phyloP scores from a whole-genome alignment of 2,113 vertebrate species.

The Gymnocephalus cernua region DNA sequence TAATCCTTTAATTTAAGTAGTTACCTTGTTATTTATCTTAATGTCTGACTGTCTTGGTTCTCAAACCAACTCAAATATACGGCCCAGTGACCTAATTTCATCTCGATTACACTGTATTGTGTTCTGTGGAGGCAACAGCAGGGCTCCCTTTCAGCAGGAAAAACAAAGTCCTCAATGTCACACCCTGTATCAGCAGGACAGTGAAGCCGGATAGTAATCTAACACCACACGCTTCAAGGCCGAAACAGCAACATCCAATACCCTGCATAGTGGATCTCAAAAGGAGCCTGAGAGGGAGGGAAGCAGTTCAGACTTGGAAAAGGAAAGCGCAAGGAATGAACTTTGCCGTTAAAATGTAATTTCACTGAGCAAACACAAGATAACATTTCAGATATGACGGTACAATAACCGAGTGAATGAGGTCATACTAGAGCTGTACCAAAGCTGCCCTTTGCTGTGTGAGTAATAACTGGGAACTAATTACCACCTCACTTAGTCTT shows the following conservation, averaged over 20 bases:
- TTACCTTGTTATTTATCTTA: background rate
- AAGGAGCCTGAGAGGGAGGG: constrained; percentile 8
- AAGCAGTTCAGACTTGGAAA: background rate
- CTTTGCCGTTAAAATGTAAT: constrained; percentile 40
- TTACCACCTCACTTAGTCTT: background rate
- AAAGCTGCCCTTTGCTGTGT: background rate
- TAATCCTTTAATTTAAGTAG: background rate
- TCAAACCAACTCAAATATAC: background rate
- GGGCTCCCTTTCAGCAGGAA: constrained; percentile 38
- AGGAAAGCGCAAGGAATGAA: constrained; percentile 21
- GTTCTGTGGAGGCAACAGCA: constrained; percentile 23
- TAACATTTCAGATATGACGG: constrained; percentile 58
- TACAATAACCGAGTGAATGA: constrained; percentile 43
- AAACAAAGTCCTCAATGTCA: constrained; percentile 59
- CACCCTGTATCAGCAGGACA: constrained; percentile 62
- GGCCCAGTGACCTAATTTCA: background rate
- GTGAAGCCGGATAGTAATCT: constrained; percentile 66
- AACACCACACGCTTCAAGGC: constrained; percentile 65
- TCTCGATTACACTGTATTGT: constrained; percentile 10
- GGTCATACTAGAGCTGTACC: constrained; percentile 23
- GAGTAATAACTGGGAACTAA: constrained; percentile 16
- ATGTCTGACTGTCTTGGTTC: background rate
- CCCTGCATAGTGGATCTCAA: constrained; percentile 12
- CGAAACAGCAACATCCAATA: constrained; percentile 64
- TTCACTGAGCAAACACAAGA: constrained; percentile 62